Evolutionary conservation across 1,140 invertebrate species (phyloP).

Genomic region (Chrysomallon squamiferum): DNA sequence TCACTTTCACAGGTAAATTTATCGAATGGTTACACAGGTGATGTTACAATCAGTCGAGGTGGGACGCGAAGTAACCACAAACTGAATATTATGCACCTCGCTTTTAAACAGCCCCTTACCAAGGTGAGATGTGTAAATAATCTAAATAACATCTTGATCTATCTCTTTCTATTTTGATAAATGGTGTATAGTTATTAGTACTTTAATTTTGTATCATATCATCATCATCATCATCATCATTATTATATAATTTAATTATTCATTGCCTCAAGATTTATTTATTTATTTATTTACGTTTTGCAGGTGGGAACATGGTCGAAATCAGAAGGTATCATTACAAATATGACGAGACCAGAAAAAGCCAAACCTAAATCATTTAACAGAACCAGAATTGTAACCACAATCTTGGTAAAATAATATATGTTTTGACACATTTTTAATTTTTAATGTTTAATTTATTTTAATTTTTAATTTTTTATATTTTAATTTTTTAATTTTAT

Average conservation of each 20-base stretch:
- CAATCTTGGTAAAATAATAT: constrained; percentile 9
- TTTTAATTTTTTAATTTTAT: background rate
- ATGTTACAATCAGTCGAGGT: background rate
- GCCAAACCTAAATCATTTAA: background rate
- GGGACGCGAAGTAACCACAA: constrained; percentile 2
- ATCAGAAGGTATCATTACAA: constrained; percentile 7
- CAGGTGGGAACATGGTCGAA: constrained; percentile 30
- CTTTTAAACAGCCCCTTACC: background rate
- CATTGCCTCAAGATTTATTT: too few relatives aligned
- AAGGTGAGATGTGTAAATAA: constrained; percentile 1
- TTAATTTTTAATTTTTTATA: background rate
- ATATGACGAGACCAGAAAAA: constrained; percentile 3
- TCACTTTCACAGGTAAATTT: too few relatives aligned
- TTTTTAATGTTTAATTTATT: background rate
- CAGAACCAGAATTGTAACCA: constrained; percentile 10
- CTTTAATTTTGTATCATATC: too few relatives aligned
- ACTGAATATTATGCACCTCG: constrained; percentile 1
- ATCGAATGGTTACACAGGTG: background rate
- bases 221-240: too few relatives aligned
- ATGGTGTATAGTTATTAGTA: too few relatives aligned
- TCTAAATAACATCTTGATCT: too few relatives aligned
- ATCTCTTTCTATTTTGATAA: too few relatives aligned
- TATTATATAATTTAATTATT: too few relatives aligned
- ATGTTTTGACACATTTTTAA: too few relatives aligned
- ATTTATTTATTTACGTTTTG: too few relatives aligned